Evolutionary conservation across 2,113 vertebrate genomes (phyloP).

Genomic region (Cephalopterus ornatus): DNA sequence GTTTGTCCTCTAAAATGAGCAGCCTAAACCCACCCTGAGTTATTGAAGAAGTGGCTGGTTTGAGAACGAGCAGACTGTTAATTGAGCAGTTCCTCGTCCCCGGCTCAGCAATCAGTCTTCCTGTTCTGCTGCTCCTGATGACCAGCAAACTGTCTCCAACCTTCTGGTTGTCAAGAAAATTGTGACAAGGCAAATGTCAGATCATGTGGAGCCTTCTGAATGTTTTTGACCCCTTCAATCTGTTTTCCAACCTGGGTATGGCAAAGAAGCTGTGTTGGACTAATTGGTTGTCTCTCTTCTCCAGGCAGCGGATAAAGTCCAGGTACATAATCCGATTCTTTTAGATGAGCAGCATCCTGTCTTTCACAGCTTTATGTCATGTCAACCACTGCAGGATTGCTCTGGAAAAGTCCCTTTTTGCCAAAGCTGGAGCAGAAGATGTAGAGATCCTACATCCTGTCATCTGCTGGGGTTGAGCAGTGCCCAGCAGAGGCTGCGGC

Average conservation of each 20-base stretch:
- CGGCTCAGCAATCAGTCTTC: not conserved
- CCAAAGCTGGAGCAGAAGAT: not conserved
- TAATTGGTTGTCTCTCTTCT: slow-evolving; percentile 59
- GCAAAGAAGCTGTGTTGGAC: slow-evolving; percentile 42
- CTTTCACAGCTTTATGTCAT: not conserved
- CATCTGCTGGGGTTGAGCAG: not conserved
- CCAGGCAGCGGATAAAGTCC: not conserved
- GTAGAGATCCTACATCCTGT: not conserved
- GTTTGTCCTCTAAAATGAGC: not conserved
- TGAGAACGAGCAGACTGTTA: not conserved
- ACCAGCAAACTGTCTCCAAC: slow-evolving; percentile 33
- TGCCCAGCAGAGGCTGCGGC: fast-evolving
- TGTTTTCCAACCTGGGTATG: slow-evolving; percentile 37
- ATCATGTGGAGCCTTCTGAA: slow-evolving; percentile 48
- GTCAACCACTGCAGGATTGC: not conserved
- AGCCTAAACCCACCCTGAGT: not conserved
- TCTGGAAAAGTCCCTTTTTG: not conserved
- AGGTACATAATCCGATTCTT: not conserved
- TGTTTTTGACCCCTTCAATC: slow-evolving; percentile 59
- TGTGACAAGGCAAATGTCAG: slow-evolving; percentile 58
- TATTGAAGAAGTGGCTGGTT: not conserved
- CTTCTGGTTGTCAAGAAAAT: slow-evolving; percentile 50
- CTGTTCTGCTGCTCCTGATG: not conserved
- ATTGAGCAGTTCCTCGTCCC: not conserved
- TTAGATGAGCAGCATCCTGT: not conserved